phyloP scores from a whole-genome alignment of 2,113 vertebrate species.

The Centropus bengalensis region DNA sequence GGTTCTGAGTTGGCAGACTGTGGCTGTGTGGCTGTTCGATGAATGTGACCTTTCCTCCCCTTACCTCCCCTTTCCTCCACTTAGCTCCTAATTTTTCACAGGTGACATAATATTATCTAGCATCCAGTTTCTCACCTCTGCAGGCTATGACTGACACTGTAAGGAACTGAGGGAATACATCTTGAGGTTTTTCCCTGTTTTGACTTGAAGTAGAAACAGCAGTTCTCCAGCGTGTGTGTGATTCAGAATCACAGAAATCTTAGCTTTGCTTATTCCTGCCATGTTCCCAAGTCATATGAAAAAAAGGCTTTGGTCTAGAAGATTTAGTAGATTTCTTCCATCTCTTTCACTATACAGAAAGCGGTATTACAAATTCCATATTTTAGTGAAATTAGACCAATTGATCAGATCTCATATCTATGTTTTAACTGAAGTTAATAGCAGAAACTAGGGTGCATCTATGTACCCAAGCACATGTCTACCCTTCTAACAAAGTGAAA shows the following conservation, averaged over 20 bases:
- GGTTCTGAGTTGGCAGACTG: neutral
- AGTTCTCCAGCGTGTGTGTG: fast-evolving
- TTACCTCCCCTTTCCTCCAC: neutral
- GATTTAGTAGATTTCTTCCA: neutral
- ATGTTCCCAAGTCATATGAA: fast-evolving
- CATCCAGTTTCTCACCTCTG: constrained; percentile 30
- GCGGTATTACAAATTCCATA: neutral
- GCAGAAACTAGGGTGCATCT: neutral
- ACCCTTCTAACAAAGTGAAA: neutral
- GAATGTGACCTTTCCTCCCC: neutral
- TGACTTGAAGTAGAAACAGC: neutral
- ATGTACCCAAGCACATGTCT: neutral
- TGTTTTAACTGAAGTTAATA: neutral
- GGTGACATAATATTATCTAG: constrained; percentile 18
- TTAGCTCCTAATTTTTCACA: constrained; percentile 2
- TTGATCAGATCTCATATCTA: neutral
- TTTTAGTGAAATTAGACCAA: neutral
- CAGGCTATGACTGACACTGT: constrained; percentile 20
- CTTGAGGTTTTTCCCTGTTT: neutral
- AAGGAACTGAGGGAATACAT: neutral
- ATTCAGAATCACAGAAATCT: neutral
- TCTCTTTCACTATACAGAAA: neutral
- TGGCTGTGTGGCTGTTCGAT: neutral
- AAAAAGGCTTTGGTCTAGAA: neutral
- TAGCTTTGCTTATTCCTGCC: neutral